Conservation (phyloP, 2,888 invertebrate genomes). For the Temnothorax unifasciatus region DNA sequence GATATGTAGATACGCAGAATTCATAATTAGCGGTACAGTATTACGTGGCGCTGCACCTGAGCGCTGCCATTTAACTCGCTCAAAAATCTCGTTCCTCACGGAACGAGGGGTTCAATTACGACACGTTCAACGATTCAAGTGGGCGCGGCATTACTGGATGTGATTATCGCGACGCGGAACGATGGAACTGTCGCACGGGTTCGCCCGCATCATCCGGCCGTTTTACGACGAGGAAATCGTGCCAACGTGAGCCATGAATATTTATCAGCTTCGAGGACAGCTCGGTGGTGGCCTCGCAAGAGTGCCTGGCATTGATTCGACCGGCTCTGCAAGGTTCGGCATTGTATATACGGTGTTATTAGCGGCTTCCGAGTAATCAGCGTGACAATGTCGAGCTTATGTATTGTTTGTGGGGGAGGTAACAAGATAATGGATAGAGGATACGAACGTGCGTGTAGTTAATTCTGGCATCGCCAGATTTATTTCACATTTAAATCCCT, state of each 20-base stretch:
- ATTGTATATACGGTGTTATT: slow-evolving; percentile 57
- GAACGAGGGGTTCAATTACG: slow-evolving; percentile 37
- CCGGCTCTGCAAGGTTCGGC: slow-evolving; percentile 56
- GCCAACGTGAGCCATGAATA: slow-evolving; percentile 68
- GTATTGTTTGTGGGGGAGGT: slow-evolving; percentile 42
- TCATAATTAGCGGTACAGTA: not conserved
- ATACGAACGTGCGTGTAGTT: slow-evolving; percentile 5
- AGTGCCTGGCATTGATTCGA: slow-evolving; percentile 48
- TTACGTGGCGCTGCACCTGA: not conserved
- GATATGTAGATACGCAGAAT: slow-evolving; percentile 10
- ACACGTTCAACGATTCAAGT: slow-evolving; percentile 56
- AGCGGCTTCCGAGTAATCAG: slow-evolving; percentile 50
- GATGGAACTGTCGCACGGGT: slow-evolving; percentile 59
- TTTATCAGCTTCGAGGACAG: slow-evolving; percentile 64
- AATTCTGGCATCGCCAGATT: slow-evolving; percentile 18
- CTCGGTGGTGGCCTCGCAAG: slow-evolving; percentile 41
- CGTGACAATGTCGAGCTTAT: slow-evolving; percentile 60
- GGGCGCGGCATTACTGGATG: slow-evolving; percentile 44
- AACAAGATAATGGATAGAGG: slow-evolving; percentile 60
- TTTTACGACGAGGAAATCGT: slow-evolving; percentile 62
- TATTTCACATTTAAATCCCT: slow-evolving; percentile 12
- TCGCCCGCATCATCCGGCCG: slow-evolving; percentile 47
- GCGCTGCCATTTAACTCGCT: slow-evolving; percentile 29
- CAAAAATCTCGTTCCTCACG: slow-evolving; percentile 22
- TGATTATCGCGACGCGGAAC: slow-evolving; percentile 57